Base-by-base conservation (phyloP, 2,888 invertebrate genomes). In the Dendrolimus pini region DNA sequence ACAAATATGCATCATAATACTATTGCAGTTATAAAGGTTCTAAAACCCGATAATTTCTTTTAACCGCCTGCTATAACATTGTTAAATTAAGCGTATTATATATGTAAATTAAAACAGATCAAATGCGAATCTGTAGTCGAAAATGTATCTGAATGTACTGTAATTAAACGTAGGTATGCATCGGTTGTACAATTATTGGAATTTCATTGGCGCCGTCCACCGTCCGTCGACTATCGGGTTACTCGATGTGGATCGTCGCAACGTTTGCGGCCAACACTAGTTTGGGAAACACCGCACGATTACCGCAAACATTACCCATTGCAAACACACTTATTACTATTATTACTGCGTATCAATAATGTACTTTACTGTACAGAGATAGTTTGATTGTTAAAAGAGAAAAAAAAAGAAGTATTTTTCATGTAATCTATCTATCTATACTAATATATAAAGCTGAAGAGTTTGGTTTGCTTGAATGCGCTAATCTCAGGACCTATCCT, bases 181-280 rank as follows among this genome's bases (percentile, higher is more conserved):
- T 41, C 60, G 63, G 68, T 76, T 69, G 74, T 71, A 71, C 72
- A 75, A 77, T 79, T 79, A 80, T 77, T 71, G 77, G 74, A 74
- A 75, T 78, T 76, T 75, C 74, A 77, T 66, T 70, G 74, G 70
- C 65, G 71, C 65, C 56, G 62, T 60, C 64, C 62, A 65, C 62
- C n/a, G n/a, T n/a, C n/a, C n/a, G n/a, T 56, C 63, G 67, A 63
- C 65, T 64, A 72, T 70, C 68, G 69, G 66, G 70, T 71, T 70
- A 72, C 60, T 55, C 47, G 47, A 47, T 47, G 54, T 58, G 69
- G 71, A 74, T 62, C 74, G 77, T 71, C 74, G 75, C 71, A 74
- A 71, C 73, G 78, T 77, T 77, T 72, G 83, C 71, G 82, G 83
- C 75, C 65, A 66, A 66, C 62, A 72, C 70, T 72, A 78, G 77